phyloP scores from a whole-genome alignment of 2,113 vertebrate genomes.

The Marcusenius ussheri region DNA sequence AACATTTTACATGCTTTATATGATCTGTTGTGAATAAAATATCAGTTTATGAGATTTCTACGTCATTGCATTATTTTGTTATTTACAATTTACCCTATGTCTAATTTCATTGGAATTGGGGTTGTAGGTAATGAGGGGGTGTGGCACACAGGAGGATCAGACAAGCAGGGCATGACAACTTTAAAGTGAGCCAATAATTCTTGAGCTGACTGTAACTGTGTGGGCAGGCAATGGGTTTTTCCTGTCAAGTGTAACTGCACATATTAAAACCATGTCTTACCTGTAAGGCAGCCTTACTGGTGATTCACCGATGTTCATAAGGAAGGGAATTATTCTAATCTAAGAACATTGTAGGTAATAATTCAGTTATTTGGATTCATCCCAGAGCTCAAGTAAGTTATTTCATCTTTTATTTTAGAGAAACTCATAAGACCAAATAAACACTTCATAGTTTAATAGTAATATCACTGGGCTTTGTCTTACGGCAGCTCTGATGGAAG shows the following conservation, averaged over 20 bases:
- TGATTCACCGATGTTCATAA: not conserved
- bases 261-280: not conserved
- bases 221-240: not conserved
- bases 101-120: too few relatives aligned
- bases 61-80: too few relatives aligned
- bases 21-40: too few relatives aligned
- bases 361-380: not conserved
- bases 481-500: too few relatives aligned
- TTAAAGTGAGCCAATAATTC: too few relatives aligned
- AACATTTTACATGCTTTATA: too few relatives aligned
- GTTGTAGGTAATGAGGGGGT: too few relatives aligned
- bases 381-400: not conserved
- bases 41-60: too few relatives aligned
- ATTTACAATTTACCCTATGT: too few relatives aligned
- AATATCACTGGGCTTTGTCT: not conserved
- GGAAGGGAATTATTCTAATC: not conserved
- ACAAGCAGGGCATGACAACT: too few relatives aligned
- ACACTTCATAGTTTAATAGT: not conserved
- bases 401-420: not conserved
- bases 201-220: not conserved
- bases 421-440: not conserved
- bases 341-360: not conserved
- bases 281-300: not conserved
- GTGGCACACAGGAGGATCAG: too few relatives aligned
- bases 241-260: too few relatives aligned